These are phyloP conservation scores for Rhinichthys klamathensis DNA, from an alignment of 2,113 vertebrate species.

Conservation along the genomic window DNA sequence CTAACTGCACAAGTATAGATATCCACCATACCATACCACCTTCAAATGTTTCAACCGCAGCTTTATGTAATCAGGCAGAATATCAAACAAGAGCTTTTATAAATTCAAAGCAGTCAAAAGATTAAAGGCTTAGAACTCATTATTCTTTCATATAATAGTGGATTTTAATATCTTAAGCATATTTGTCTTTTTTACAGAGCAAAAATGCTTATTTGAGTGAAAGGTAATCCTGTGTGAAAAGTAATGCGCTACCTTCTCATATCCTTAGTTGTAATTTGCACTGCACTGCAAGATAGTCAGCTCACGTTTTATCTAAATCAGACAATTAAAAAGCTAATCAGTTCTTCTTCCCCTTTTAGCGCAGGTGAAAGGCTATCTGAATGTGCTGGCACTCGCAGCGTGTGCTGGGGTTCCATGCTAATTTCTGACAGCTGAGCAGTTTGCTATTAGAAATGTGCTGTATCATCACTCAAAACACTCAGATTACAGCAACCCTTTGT, in stretches of 20 bases:
- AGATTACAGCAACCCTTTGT: conserved; percentile 18
- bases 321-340: conserved; percentile 63
- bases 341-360: conserved; percentile 56
- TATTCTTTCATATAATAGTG: conserved; percentile 48
- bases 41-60: conserved; percentile 23
- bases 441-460: conserved; percentile 12
- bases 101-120: conserved; percentile 51
- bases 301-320: conserved; percentile 59
- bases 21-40: conserved; percentile 14
- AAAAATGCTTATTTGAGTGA: conserved; percentile 37
- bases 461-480: conserved; percentile 1
- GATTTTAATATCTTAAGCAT: conserved; percentile 61
- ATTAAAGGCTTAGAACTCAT: conserved; percentile 58
- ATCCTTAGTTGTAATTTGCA: conserved; percentile 42
- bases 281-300: conserved; percentile 49
- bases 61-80: conserved; percentile 50
- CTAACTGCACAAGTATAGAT: neutral
- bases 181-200: conserved; percentile 57
- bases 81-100: conserved; percentile 55
- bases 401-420: conserved; percentile 56
- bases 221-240: conserved; percentile 30
- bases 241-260: conserved; percentile 27
- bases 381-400: conserved; percentile 61
- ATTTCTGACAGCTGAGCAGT: conserved; percentile 48
- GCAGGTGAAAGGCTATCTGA: conserved; percentile 58